phyloP scores from a whole-genome alignment of 2,113 vertebrate species.

The Sisor rabdophorus region DNA sequence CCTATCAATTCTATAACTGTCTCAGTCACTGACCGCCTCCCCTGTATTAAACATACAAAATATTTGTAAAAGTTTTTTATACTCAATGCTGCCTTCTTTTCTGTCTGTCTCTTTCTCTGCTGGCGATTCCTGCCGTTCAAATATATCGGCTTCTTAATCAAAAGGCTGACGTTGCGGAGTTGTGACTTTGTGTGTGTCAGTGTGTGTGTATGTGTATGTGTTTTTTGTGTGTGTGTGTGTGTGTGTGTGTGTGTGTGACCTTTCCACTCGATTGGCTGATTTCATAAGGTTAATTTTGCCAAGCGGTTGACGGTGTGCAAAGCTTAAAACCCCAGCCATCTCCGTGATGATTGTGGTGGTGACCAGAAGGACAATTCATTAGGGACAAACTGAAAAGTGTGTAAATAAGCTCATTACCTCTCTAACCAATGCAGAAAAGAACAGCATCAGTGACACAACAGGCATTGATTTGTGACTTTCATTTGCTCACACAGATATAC shows the following conservation, averaged over 20 bases:
- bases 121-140: conserved; percentile 45
- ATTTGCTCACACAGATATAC: no score
- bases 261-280: conserved; percentile 30
- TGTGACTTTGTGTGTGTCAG: conserved; percentile 4
- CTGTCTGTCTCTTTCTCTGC: conserved; percentile 45
- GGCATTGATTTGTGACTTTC: no score
- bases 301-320: not conserved
- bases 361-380: not conserved
- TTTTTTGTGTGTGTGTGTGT: no score
- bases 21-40: conserved; percentile 24
- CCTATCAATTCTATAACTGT: conserved; percentile 58
- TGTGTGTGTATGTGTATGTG: not conserved
- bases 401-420: not conserved
- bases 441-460: not conserved
- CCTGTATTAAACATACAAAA: conserved; percentile 28
- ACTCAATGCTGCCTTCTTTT: conserved; percentile 5
- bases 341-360: not conserved
- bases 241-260: conserved; percentile 32
- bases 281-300: conserved; percentile 35
- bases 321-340: not conserved
- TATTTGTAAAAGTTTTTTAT: conserved; percentile 27
- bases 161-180: conserved; percentile 8
- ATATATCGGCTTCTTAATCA: conserved; percentile 15
- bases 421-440: conserved; percentile 4
- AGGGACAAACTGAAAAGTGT: not conserved